Percentiles rank a stretch among this genome's conserved stretches.
Evolutionary conservation across 1,140 invertebrate genomes (phyloP).

Genomic region (Heterodera schachtii): DNA sequence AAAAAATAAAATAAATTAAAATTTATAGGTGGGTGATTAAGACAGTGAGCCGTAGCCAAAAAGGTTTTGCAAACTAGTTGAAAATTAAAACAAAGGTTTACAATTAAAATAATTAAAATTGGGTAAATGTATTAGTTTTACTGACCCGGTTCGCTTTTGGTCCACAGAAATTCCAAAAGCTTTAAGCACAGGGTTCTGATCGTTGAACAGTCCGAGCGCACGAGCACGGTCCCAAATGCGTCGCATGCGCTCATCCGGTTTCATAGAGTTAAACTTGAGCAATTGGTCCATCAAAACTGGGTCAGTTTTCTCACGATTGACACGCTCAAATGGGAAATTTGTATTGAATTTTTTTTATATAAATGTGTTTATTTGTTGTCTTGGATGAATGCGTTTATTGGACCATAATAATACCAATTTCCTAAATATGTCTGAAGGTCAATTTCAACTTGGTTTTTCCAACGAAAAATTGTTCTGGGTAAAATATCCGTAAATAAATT

Average conservation of each 20-base stretch:
- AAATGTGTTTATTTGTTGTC: too few species aligned
- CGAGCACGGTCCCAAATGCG: constrained; percentile 1
- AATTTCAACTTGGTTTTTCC: not conserved
- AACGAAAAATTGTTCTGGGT: too few species aligned
- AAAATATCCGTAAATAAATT: too few species aligned
- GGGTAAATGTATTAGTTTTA: not conserved
- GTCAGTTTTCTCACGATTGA: constrained; percentile 41
- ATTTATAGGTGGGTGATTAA: too few species aligned
- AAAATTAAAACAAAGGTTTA: too few species aligned
- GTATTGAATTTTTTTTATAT: not conserved
- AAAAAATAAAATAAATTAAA: not conserved
- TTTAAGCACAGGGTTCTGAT: constrained; percentile 16
- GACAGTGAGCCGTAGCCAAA: too few species aligned
- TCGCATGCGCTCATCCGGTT: constrained; percentile 11
- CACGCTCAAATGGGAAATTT: constrained; percentile 21
- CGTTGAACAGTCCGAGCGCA: constrained; percentile 10
- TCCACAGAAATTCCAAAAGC: constrained; percentile 19
- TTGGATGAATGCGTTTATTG: not conserved
- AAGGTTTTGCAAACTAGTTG: too few species aligned
- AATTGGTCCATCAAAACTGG: constrained; percentile 24
- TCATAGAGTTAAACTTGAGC: constrained; percentile 22
- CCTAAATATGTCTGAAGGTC: not conserved
- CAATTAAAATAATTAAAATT: not conserved
- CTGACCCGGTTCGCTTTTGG: constrained; percentile 17
- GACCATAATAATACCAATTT: not conserved